phyloP scores from a whole-genome alignment of 2,888 invertebrate genomes.

The Drosophila nr. perissopoda region DNA sequence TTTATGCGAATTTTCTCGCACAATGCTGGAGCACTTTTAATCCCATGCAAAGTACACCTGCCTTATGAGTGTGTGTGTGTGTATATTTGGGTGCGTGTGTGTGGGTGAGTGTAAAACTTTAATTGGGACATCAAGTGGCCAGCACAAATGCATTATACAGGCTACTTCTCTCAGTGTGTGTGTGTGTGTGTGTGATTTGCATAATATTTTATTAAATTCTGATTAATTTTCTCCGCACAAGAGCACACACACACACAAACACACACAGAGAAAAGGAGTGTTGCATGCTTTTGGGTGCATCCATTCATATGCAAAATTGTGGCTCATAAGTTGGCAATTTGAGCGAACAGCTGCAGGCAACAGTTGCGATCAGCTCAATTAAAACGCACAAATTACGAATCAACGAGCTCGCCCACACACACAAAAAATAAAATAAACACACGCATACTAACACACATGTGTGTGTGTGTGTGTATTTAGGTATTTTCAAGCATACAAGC shows the following conservation, averaged over 20 bases:
- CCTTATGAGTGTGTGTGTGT: slow-evolving; percentile 14
- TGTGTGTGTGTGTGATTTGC: slow-evolving; percentile 38
- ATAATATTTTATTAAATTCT: slow-evolving; percentile 81
- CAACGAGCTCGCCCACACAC: slow-evolving; percentile 45
- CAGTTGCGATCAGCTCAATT: slow-evolving; percentile 69
- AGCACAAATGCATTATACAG: slow-evolving; percentile 32
- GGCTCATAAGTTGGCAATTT: slow-evolving; percentile 40
- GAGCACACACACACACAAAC: background rate
- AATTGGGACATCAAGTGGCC: slow-evolving; percentile 79
- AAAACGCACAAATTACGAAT: slow-evolving; percentile 72
- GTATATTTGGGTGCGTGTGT: slow-evolving; percentile 13
- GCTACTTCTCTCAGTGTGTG: slow-evolving; percentile 25
- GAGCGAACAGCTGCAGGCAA: slow-evolving; percentile 45
- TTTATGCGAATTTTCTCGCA: slow-evolving; percentile 68
- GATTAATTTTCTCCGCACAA: slow-evolving; percentile 64
- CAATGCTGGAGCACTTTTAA: slow-evolving; percentile 67
- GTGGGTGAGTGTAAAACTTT: slow-evolving; percentile 66
- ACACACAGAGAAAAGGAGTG: slow-evolving; percentile 38
- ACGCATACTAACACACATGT: background rate
- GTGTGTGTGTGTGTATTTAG: background rate
- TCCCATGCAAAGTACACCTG: slow-evolving; percentile 73
- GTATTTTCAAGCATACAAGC: slow-evolving; percentile 55
- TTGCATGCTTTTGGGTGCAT: slow-evolving; percentile 68
- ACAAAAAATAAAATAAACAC: slow-evolving; percentile 1
- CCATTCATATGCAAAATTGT: slow-evolving; percentile 38